These are phyloP conservation scores for Drosophila pseudotalamancana DNA, from an alignment of 2,888 invertebrate species.

Conservation along the genomic window DNA sequence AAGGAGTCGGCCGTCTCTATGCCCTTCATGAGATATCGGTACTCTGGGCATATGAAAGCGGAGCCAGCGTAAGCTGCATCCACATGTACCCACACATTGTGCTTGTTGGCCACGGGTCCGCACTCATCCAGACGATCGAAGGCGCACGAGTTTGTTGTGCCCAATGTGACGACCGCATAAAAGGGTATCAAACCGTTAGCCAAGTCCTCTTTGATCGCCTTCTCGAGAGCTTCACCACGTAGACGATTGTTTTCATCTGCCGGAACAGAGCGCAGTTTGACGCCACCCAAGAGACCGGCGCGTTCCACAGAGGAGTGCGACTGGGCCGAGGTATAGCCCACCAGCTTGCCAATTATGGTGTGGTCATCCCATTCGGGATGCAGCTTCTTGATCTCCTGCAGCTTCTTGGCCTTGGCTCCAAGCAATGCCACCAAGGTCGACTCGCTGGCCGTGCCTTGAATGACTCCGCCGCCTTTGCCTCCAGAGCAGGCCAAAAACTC, in stretches of 20 bases:
- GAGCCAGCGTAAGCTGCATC: constrained; percentile 98
- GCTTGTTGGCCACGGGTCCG: constrained; percentile 93
- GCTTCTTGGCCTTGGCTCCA: constrained; percentile 92
- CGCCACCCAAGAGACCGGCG: constrained; percentile 95
- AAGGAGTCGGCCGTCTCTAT: constrained; percentile 96
- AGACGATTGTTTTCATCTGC: constrained; percentile 90
- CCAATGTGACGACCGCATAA: constrained; percentile 95
- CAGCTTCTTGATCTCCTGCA: constrained; percentile 88
- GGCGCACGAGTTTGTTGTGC: constrained; percentile 97
- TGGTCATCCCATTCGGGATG: constrained; percentile 91
- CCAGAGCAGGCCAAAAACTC: constrained; percentile 93
- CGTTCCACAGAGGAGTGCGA: constrained; percentile 97
- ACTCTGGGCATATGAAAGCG: constrained; percentile 98
- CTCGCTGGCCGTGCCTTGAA: constrained; percentile 97
- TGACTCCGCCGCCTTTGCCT: constrained; percentile 94
- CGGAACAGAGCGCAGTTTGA: constrained; percentile 90
- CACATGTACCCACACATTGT: constrained; percentile 95
- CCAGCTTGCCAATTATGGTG: constrained; percentile 90
- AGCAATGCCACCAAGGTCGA: constrained; percentile 95
- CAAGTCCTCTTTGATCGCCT: constrained; percentile 93
- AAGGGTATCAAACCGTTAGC: constrained; percentile 97
- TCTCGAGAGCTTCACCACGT: constrained; percentile 90
- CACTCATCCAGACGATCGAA: constrained; percentile 96
- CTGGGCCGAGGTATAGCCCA: constrained; percentile 95
- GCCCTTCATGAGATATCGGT: constrained; percentile 94